Conservation (phyloP, 37 sponge, comb jelly and placozoan genomes). For the Oscarella lobularis region DNA sequence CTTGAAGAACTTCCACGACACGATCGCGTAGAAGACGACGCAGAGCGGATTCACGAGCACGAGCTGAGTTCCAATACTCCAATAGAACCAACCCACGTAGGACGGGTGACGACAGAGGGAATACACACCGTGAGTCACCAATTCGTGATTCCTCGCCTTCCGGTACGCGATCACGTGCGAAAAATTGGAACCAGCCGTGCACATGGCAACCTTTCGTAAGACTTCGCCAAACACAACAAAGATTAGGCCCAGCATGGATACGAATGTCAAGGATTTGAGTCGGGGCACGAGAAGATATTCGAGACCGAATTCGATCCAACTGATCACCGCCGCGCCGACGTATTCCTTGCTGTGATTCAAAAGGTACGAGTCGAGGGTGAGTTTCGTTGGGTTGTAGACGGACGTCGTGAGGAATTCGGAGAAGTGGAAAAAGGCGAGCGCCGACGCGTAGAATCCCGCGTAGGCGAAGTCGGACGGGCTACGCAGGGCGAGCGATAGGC, state of each 20-base stretch:
- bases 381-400: slow-evolving; percentile 51
- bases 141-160: slow-evolving; percentile 44
- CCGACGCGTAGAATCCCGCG: slow-evolving; percentile 58
- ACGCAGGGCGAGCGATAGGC: too few relatives aligned
- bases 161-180: slow-evolving; percentile 53
- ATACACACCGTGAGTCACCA: slow-evolving; percentile 80
- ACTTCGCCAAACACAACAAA: slow-evolving; percentile 56
- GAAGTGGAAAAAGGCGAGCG: slow-evolving; percentile 75
- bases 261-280: slow-evolving; percentile 26
- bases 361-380: slow-evolving; percentile 72
- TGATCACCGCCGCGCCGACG: slow-evolving; percentile 46
- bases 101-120: slow-evolving; percentile 74
- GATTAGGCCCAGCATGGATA: slow-evolving; percentile 30
- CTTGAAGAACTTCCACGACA: slow-evolving; percentile 80
- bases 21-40: slow-evolving; percentile 42
- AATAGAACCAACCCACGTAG: slow-evolving; percentile 94
- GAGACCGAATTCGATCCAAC: slow-evolving; percentile 69
- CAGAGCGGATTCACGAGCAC: slow-evolving; percentile 86
- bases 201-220: slow-evolving; percentile 78
- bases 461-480: too few relatives aligned
- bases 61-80: slow-evolving; percentile 92
- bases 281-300: slow-evolving; percentile 47
- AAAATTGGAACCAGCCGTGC: slow-evolving; percentile 79
- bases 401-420: slow-evolving; percentile 87
- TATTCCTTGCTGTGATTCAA: slow-evolving; percentile 88